Percentiles rank a stretch among this genome's conserved stretches.
Evolutionary conservation across 1,140 invertebrate genomes (phyloP).

Genomic region (Bradysia coprophila): DNA sequence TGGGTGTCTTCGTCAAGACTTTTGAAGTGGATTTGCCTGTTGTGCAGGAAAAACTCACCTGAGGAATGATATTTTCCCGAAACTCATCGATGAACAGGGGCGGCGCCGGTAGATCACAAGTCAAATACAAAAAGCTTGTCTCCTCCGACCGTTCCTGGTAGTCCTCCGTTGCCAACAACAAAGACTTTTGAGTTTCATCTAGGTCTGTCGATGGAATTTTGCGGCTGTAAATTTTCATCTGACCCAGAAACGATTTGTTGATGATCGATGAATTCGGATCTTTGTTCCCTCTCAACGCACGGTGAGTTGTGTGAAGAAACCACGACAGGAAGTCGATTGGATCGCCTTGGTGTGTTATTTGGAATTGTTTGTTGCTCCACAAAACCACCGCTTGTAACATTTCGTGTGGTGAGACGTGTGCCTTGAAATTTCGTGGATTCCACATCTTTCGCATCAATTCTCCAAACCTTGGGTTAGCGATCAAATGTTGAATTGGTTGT

Average conservation of each 20-base stretch:
- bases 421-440: constrained; percentile 98
- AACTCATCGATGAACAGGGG: constrained; percentile 95
- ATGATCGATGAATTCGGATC: constrained; percentile 78
- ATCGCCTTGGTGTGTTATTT: constrained; percentile 97
- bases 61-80: constrained; percentile 95
- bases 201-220: constrained; percentile 89
- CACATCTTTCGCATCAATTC: constrained; percentile 95
- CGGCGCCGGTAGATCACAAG: constrained; percentile 89
- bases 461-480: too few relatives aligned
- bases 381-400: constrained; percentile 98
- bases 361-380: constrained; percentile 95
- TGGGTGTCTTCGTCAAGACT: too few relatives aligned
- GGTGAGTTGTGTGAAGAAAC: constrained; percentile 87
- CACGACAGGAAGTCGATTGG: constrained; percentile 93
- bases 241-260: constrained; percentile 87
- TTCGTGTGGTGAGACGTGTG: constrained; percentile 98
- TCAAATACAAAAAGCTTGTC: constrained; percentile 87
- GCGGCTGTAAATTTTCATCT: constrained; percentile 85
- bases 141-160: constrained; percentile 76
- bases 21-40: too few relatives aligned
- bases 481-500: too few relatives aligned
- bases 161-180: constrained; percentile 62
- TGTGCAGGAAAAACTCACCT: constrained; percentile 37
- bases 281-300: constrained; percentile 72
- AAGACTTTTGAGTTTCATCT: constrained; percentile 71